These are phyloP conservation scores for Acropora tenuis DNA, from an alignment of 64 coral and sea anemone species.

Conservation along the genomic window DNA sequence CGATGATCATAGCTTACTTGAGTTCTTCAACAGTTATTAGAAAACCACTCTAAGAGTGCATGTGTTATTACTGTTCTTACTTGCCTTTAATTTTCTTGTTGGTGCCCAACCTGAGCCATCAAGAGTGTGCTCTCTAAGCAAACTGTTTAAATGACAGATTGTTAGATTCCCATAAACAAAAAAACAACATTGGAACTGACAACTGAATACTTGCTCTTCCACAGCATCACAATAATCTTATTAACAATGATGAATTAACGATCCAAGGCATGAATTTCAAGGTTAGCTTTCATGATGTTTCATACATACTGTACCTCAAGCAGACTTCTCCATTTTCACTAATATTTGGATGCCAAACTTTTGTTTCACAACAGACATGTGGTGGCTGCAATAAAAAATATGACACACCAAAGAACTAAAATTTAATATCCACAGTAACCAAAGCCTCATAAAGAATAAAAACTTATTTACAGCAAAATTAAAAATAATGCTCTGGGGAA, in stretches of 20 bases:
- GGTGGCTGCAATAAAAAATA: conserved; percentile 73
- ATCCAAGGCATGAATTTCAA: no score
- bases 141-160: conserved; percentile 37
- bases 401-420: neutral
- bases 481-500: no score
- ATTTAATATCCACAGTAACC: neutral
- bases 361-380: conserved; percentile 90
- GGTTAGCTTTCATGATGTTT: no score
- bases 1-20: no score
- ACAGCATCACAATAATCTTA: no score
- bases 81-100: conserved; percentile 96
- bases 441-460: no score
- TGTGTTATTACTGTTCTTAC: neutral
- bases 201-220: no score
- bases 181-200: no score
- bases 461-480: no score
- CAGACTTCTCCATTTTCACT: conserved; percentile 97
- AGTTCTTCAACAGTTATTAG: no score
- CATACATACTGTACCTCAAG: conserved; percentile 62
- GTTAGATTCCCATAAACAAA: neutral
- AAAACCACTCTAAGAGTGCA: no score
- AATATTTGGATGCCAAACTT: conserved; percentile 99
- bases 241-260: no score
- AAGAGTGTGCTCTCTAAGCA: conserved; percentile 92
- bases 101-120: conserved; percentile 99